Evolutionary conservation across 92 coral and sea anemone genomes (phyloP).

Genomic region (Umimayanthus kanabou): DNA sequence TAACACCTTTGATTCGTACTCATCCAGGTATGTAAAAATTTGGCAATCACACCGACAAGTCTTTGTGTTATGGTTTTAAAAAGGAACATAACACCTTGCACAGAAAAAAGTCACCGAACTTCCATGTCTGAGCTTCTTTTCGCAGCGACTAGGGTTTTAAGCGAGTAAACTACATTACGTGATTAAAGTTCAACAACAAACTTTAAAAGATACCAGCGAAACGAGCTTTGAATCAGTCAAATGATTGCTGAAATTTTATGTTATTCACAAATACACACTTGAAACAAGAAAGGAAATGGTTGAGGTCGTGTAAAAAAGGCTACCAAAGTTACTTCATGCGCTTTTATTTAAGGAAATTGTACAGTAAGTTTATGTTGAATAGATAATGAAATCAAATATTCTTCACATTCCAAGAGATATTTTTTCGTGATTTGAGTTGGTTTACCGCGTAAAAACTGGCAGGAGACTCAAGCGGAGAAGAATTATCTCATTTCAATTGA

Average conservation of each 20-base stretch:
- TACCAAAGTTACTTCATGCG: neutral
- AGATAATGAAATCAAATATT: conserved; percentile 18
- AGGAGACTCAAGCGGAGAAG: conserved; percentile 5
- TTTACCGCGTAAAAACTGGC: conserved; percentile 2
- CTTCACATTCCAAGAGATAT: conserved; percentile 13
- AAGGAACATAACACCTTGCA: neutral
- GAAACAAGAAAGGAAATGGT: neutral
- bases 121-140: neutral
- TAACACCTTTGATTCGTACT: neutral
- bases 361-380: neutral
- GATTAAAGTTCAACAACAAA: conserved; percentile 9
- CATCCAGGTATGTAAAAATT: neutral
- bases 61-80: neutral
- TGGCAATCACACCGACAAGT: neutral
- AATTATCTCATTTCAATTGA: conserved; percentile 16
- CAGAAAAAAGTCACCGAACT: neutral
- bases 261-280: neutral
- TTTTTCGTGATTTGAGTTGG: conserved; percentile 38
- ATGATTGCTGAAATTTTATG: neutral
- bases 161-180: neutral
- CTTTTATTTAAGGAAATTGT: neutral
- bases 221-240: neutral
- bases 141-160: neutral
- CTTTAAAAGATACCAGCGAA: neutral
- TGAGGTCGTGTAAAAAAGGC: neutral